A percentile compares a stretch with the other conserved stretches of the same genome.
phyloP scores from a whole-genome alignment of 2,888 invertebrate species.

The Pristionchus exspectatus region DNA sequence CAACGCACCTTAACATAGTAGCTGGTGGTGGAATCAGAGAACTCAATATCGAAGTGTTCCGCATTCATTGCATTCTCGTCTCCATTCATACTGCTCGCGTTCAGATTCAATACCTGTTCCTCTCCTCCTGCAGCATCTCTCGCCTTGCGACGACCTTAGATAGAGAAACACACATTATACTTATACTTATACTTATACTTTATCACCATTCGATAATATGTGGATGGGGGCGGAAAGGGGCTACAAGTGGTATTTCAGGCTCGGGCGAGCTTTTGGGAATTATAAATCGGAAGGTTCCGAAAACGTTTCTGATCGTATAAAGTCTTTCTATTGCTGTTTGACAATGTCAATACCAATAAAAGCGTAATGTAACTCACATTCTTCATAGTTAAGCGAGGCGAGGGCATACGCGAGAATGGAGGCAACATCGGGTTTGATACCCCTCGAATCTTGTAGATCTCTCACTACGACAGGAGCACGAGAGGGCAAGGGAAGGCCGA shows the following conservation, averaged over 20 bases:
- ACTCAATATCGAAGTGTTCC: slow-evolving; percentile 81
- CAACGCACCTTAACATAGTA: slow-evolving; percentile 87
- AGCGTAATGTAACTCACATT: slow-evolving; percentile 19
- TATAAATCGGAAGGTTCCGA: too few species aligned
- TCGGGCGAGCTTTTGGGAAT: too few species aligned
- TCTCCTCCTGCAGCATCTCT: slow-evolving; percentile 57
- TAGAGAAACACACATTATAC: neutral
- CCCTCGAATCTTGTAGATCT: slow-evolving; percentile 67
- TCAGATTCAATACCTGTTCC: slow-evolving; percentile 57
- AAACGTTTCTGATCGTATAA: too few species aligned
- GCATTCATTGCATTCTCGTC: slow-evolving; percentile 81
- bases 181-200: too few species aligned
- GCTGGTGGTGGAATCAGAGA: slow-evolving; percentile 85
- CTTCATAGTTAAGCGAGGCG: slow-evolving; percentile 86
- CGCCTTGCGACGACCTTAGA: slow-evolving; percentile 49
- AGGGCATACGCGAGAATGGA: slow-evolving; percentile 89
- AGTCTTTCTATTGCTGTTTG: neutral
- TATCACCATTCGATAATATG: too few species aligned
- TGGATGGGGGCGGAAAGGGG: too few species aligned
- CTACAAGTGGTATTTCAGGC: too few species aligned
- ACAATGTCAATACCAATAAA: neutral
- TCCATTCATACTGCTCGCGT: slow-evolving; percentile 79
- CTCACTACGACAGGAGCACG: slow-evolving; percentile 70
- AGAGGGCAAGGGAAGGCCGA: slow-evolving; percentile 64
- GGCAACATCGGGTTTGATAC: slow-evolving; percentile 76